These are phyloP conservation scores for Morelia viridis DNA, from an alignment of 2,797 vertebrate species.

Conservation along the genomic window DNA sequence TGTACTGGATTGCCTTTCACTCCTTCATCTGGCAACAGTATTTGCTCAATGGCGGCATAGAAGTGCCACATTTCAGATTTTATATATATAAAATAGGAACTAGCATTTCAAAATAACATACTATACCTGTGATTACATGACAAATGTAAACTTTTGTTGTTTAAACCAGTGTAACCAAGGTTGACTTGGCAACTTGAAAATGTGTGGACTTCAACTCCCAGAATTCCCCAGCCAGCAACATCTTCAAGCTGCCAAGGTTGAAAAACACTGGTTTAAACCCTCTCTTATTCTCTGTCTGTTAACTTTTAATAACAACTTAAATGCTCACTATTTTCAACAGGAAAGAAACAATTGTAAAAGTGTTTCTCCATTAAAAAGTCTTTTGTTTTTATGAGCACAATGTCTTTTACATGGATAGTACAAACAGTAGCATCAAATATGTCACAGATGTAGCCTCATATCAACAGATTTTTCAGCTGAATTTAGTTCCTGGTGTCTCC, in stretches of 20 bases:
- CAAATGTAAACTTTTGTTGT: neutral
- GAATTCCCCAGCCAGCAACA: neutral
- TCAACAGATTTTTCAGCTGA: too few species aligned
- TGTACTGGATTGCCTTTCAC: neutral
- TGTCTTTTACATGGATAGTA: neutral
- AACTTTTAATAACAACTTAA: neutral
- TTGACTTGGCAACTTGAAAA: neutral
- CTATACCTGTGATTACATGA: neutral
- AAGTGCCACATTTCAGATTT: neutral
- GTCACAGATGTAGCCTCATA: neutral
- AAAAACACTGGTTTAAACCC: neutral
- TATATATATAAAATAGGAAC: neutral
- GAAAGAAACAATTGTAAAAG: slow-evolving; percentile 21
- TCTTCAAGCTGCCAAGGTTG: neutral
- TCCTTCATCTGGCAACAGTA: neutral
- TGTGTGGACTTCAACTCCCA: neutral
- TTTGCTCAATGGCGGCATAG: neutral
- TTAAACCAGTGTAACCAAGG: neutral
- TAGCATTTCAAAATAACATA: neutral
- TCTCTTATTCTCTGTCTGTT: neutral
- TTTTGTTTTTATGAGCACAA: slow-evolving; percentile 27
- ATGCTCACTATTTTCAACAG: slow-evolving; percentile 9
- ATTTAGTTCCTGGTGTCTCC: too few species aligned
- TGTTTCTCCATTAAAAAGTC: slow-evolving; percentile 16
- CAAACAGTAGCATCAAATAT: neutral